phyloP scores from a whole-genome alignment of 2,888 invertebrate species.

The Laothoe populi region DNA sequence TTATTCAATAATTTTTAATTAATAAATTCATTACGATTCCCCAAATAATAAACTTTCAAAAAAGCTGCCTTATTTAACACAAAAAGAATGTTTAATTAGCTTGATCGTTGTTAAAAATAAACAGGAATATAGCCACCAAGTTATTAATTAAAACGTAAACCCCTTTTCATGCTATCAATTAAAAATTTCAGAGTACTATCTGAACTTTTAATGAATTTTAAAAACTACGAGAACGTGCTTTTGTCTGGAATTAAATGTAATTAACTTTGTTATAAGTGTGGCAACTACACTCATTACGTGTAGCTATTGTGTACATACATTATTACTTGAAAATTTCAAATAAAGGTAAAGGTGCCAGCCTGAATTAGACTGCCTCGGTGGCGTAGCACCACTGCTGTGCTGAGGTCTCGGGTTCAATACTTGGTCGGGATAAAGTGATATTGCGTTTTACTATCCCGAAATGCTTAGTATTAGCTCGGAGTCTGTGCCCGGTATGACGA shows the following conservation, averaged over 20 bases:
- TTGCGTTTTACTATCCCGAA: too few relatives aligned
- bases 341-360: too few relatives aligned
- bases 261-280: not conserved
- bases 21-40: constrained; percentile 8
- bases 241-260: not conserved
- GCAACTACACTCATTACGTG: too few relatives aligned
- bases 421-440: too few relatives aligned
- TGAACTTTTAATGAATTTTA: constrained; percentile 16
- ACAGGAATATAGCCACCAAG: constrained; percentile 1
- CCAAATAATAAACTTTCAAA: constrained; percentile 11
- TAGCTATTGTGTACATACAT: too few relatives aligned
- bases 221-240: constrained; percentile 7
- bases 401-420: too few relatives aligned
- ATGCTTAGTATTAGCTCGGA: too few relatives aligned
- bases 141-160: constrained; percentile 15
- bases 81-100: constrained; percentile 39
- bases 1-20: too few relatives aligned
- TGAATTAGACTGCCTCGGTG: too few relatives aligned
- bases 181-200: constrained; percentile 14
- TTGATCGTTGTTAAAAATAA: constrained; percentile 30
- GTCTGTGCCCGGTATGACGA: too few relatives aligned
- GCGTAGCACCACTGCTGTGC: too few relatives aligned
- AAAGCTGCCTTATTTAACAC: constrained; percentile 12
- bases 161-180: constrained; percentile 14
- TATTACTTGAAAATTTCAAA: too few relatives aligned